These are phyloP conservation scores for Acropora tenuis DNA, from an alignment of 64 coral and sea anemone species.

Conservation along the genomic window DNA sequence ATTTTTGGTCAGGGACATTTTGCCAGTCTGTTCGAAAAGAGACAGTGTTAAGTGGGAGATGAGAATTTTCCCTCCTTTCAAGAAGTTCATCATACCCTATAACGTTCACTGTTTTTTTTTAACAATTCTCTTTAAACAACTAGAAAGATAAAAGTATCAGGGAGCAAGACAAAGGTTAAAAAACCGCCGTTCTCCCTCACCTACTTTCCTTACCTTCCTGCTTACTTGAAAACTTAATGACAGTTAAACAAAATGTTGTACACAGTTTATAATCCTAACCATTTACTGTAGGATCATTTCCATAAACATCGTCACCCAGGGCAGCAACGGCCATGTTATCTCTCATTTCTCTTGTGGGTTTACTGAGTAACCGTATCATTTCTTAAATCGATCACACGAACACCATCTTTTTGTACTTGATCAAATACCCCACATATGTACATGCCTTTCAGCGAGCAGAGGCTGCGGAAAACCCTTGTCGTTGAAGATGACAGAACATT, in stretches of 20 bases:
- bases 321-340: constrained; percentile 63
- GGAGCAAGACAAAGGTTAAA: too few relatives aligned
- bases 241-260: neutral
- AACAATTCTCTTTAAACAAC: too few relatives aligned
- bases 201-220: too few relatives aligned
- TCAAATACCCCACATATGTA: constrained; percentile 35
- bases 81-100: too few relatives aligned
- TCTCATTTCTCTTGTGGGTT: constrained; percentile 75
- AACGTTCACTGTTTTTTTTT: too few relatives aligned
- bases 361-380: constrained; percentile 86
- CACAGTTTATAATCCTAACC: constrained; percentile 19
- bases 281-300: constrained; percentile 86
- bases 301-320: constrained; percentile 85
- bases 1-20: too few relatives aligned
- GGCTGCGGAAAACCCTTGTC: neutral
- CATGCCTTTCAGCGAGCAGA: neutral
- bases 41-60: too few relatives aligned
- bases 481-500: neutral
- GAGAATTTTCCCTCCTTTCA: too few relatives aligned
- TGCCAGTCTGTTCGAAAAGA: too few relatives aligned
- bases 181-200: too few relatives aligned
- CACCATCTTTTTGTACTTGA: neutral
- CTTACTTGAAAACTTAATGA: too few relatives aligned
- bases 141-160: too few relatives aligned
- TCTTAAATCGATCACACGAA: constrained; percentile 71